A percentile compares a stretch with the other conserved stretches of the same genome.
Conservation (phyloP, 2,888 invertebrate genomes). For the Zygogramma bicolorata region DNA sequence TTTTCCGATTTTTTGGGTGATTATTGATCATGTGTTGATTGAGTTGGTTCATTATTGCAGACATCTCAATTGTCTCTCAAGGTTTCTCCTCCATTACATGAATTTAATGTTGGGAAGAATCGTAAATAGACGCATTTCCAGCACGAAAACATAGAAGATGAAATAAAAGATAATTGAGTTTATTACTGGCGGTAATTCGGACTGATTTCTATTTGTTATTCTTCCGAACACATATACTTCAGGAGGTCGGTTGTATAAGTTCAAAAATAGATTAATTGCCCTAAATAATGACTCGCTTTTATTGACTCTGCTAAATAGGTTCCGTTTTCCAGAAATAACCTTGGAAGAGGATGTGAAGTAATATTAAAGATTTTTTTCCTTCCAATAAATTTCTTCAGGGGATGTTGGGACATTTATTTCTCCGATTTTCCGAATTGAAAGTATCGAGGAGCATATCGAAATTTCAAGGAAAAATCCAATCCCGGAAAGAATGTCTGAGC, state of each 20-base stretch:
- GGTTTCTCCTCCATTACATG: background rate
- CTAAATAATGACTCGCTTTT: background rate
- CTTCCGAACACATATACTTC: background rate
- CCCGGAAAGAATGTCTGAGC: too few species aligned
- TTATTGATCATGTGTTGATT: too few species aligned
- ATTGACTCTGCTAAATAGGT: background rate
- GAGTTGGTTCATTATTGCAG: background rate
- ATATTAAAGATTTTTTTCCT: too few species aligned
- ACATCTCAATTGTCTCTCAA: background rate
- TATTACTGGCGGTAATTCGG: background rate
- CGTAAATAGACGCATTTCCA: constrained; percentile 1
- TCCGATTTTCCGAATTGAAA: background rate
- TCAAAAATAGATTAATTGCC: constrained; percentile 4
- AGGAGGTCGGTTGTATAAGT: constrained; percentile 2
- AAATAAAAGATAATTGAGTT: constrained; percentile 4
- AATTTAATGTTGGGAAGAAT: background rate
- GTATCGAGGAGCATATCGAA: too few species aligned
- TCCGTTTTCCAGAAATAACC: background rate
- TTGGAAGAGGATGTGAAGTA: too few species aligned
- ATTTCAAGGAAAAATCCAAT: too few species aligned
- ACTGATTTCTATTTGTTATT: constrained; percentile 9
- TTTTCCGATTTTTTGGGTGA: background rate
- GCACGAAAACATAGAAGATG: background rate
- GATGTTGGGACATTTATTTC: background rate
- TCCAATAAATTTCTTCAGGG: too few species aligned